These are phyloP conservation scores for Chromis chromis DNA, from an alignment of 2,797 vertebrate genomes.

Conservation along the genomic window DNA sequence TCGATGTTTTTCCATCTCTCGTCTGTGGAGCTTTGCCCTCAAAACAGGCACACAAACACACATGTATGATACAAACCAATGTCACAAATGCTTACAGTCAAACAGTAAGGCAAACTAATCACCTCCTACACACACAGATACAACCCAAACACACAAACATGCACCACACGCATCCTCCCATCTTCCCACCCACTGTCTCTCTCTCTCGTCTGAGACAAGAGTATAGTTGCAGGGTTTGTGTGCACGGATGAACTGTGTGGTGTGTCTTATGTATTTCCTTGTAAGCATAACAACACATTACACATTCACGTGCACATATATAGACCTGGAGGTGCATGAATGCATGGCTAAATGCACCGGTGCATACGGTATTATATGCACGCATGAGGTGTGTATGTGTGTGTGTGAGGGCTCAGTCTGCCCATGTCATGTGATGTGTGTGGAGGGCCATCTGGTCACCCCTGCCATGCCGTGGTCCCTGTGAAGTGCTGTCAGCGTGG, in stretches of 20 bases:
- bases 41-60: slow-evolving; percentile 26
- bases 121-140: slow-evolving; percentile 60
- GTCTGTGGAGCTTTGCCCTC: slow-evolving; percentile 26
- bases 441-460: slow-evolving; percentile 83
- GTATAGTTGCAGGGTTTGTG: slow-evolving; percentile 20
- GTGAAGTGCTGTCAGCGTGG: slow-evolving; percentile 86
- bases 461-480: slow-evolving; percentile 77
- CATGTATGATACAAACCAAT: slow-evolving; percentile 56
- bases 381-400: slow-evolving; percentile 30
- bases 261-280: slow-evolving; percentile 31
- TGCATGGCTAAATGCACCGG: slow-evolving; percentile 36
- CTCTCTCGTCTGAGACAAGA: slow-evolving; percentile 44
- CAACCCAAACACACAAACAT: slow-evolving; percentile 67
- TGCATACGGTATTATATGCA: slow-evolving; percentile 30
- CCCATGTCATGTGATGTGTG: slow-evolving; percentile 59
- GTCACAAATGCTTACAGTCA: slow-evolving; percentile 58
- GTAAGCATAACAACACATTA: slow-evolving; percentile 16
- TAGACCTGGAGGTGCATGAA: slow-evolving; percentile 29
- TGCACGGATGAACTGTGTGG: slow-evolving; percentile 7
- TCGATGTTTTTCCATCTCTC: slow-evolving; percentile 59
- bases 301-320: neutral
- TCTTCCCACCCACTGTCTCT: slow-evolving; percentile 54
- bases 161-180: slow-evolving; percentile 62
- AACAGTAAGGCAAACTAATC: slow-evolving; percentile 56
- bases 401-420: slow-evolving; percentile 51